phyloP scores from a whole-genome alignment of 1,140 invertebrate species.

The Lineus longissimus region DNA sequence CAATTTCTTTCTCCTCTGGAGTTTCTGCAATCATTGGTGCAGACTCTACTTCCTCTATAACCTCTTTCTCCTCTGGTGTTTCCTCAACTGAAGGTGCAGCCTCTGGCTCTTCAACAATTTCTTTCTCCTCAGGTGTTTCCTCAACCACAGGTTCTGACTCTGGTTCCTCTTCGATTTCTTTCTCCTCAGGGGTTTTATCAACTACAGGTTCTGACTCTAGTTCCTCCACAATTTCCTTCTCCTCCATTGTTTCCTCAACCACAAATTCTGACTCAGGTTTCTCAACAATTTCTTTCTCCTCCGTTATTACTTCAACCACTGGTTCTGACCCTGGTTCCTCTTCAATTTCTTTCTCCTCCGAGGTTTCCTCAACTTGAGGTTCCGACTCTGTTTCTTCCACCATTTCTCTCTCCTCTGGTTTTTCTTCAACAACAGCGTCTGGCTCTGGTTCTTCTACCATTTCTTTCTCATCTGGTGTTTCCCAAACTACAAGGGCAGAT shows the following conservation, averaged over 20 bases:
- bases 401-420: neutral
- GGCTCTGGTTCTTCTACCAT: conserved; percentile 4
- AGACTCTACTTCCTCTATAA: conserved; percentile 28
- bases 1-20: conserved; percentile 14
- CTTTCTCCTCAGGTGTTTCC: conserved; percentile 38
- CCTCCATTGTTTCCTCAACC: neutral
- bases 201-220: conserved; percentile 15
- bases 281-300: neutral
- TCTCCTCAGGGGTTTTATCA: too few relatives aligned
- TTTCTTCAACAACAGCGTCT: conserved; percentile 9
- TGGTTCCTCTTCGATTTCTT: conserved; percentile 22
- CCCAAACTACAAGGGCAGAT: too few relatives aligned
- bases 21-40: conserved; percentile 22
- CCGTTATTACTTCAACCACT: neutral
- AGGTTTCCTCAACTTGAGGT: neutral
- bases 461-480: conserved; percentile 3
- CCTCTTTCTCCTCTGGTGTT: neutral
- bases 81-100: too few relatives aligned
- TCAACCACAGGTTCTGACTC: conserved; percentile 46
- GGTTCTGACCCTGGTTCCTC: conserved; percentile 10
- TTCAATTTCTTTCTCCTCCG: neutral
- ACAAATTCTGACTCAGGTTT: neutral
- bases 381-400: neutral
- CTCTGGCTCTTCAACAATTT: conserved; percentile 46
- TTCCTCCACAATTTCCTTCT: conserved; percentile 42